phyloP scores from a whole-genome alignment of 2,888 invertebrate species.

The Entomobrya proxima region DNA sequence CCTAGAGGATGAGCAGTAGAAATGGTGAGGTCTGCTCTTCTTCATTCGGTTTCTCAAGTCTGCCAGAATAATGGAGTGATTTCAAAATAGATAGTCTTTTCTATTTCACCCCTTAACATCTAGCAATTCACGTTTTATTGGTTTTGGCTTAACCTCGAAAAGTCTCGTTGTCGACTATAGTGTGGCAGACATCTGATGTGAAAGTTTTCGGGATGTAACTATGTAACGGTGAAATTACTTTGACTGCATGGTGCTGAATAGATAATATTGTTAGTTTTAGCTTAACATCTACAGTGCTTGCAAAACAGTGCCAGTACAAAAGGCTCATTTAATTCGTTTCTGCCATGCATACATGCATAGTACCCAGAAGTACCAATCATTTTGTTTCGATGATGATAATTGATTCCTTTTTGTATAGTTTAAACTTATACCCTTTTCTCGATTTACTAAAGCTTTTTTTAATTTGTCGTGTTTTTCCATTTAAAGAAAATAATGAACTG shows the following conservation, averaged over 20 bases:
- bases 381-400: too few species aligned
- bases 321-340: background rate
- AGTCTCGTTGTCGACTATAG: background rate
- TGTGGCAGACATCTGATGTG: conserved; percentile 18
- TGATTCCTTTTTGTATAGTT: too few species aligned
- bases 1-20: background rate
- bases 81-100: background rate
- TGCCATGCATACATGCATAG: background rate
- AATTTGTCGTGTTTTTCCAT: conserved; percentile 9
- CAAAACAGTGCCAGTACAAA: background rate
- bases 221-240: background rate
- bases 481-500: conserved; percentile 70
- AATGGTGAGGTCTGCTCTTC: background rate
- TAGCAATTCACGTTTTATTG: background rate
- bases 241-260: background rate
- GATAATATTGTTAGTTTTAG: background rate
- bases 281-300: background rate
- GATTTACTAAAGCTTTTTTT: background rate
- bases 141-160: background rate
- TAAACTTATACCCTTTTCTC: background rate
- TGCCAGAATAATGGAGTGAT: background rate
- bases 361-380: too few species aligned
- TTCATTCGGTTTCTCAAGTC: background rate
- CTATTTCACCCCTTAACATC: background rate
- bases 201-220: background rate